Conservation (phyloP, 2,113 vertebrate genomes). For the Leuciscus idus region DNA sequence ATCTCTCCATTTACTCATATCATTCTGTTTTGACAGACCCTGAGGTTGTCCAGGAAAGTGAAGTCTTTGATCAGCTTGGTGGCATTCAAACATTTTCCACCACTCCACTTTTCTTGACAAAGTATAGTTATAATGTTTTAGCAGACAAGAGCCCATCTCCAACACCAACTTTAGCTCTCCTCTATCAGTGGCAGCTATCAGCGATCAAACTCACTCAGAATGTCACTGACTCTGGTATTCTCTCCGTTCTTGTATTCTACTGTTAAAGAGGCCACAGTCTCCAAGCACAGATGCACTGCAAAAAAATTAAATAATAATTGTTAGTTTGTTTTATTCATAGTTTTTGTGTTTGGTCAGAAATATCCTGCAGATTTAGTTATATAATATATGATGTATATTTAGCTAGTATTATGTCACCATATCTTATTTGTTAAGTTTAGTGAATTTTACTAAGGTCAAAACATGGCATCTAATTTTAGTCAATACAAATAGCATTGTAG, state of each 20-base stretch:
- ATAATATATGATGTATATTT: too few species aligned
- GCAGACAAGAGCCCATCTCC: constrained; percentile 34
- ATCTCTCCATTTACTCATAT: constrained; percentile 18
- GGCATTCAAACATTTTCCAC: constrained; percentile 16
- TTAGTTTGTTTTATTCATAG: neutral
- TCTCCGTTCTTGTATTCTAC: neutral
- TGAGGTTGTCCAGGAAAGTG: constrained; percentile 21
- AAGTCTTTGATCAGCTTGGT: constrained; percentile 9
- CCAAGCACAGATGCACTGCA: neutral
- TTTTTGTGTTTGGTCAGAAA: neutral
- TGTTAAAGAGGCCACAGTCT: neutral
- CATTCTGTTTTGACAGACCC: constrained; percentile 9
- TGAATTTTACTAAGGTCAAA: neutral
- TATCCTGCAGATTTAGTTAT: neutral
- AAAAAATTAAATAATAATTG: neutral
- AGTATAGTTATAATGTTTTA: constrained; percentile 24
- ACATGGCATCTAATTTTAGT: neutral
- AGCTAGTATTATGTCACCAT: neutral
- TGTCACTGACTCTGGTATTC: neutral
- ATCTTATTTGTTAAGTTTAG: neutral
- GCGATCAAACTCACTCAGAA: neutral
- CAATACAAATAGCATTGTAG: neutral
- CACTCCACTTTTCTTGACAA: constrained; percentile 39
- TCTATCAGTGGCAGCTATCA: neutral
- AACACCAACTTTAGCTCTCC: neutral